phyloP scores from a whole-genome alignment of 2,888 invertebrate genomes.

The Lobophora halterata region DNA sequence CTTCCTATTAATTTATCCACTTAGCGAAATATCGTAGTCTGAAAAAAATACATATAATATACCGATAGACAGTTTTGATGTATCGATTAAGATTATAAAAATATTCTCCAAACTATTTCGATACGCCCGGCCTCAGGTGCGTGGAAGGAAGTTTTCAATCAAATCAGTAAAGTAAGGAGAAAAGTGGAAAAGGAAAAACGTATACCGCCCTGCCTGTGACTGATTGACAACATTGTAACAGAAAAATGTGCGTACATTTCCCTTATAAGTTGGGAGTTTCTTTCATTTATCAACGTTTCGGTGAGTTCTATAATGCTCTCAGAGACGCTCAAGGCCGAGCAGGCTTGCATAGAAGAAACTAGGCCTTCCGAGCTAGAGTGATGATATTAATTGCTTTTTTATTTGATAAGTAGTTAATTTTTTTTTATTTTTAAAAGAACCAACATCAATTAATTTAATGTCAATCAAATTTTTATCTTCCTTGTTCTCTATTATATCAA shows the following conservation, averaged over 20 bases:
- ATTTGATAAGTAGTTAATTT: too few relatives aligned
- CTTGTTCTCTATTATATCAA: too few relatives aligned
- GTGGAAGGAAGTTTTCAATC: constrained; percentile 72
- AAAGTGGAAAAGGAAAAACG: constrained; percentile 56
- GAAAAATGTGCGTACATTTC: constrained; percentile 42
- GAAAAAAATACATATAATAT: too few relatives aligned
- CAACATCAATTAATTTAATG: too few relatives aligned
- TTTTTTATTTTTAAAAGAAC: too few relatives aligned
- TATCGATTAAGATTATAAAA: constrained; percentile 13
- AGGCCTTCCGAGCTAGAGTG: too few relatives aligned
- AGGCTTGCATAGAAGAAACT: too few relatives aligned
- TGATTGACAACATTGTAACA: constrained; percentile 74
- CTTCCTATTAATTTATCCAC: too few relatives aligned
- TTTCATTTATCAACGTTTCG: constrained; percentile 48
- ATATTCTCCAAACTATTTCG: constrained; percentile 22
- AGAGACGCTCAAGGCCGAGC: constrained; percentile 15
- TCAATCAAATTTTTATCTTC: too few relatives aligned
- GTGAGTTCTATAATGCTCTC: constrained; percentile 25
- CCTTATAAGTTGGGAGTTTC: constrained; percentile 48
- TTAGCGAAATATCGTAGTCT: too few relatives aligned
- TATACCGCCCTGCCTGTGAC: constrained; percentile 55
- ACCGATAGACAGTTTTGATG: constrained; percentile 16
- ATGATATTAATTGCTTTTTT: too few relatives aligned
- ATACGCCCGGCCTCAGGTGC: constrained; percentile 61
- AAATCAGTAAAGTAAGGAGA: constrained; percentile 63